Conservation (phyloP, 2,113 vertebrate genomes). For the Fulmarus glacialis region DNA sequence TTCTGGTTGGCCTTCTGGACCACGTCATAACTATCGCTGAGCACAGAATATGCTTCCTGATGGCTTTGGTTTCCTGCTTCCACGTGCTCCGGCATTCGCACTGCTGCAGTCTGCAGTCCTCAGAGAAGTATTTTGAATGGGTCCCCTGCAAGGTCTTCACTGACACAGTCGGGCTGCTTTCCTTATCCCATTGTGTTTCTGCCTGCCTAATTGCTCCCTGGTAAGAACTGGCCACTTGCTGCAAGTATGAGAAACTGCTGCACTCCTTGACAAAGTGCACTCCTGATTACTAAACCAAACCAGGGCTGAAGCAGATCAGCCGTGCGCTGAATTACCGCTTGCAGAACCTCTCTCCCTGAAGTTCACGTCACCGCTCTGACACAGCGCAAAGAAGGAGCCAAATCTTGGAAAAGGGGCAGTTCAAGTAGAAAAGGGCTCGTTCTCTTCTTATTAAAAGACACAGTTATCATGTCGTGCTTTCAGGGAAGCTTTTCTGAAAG, state of each 20-base stretch:
- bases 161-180: background rate
- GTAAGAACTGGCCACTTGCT: background rate
- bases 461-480: background rate
- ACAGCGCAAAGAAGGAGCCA: background rate
- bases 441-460: background rate
- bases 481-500: background rate
- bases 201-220: background rate
- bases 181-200: background rate
- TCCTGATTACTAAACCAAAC: background rate
- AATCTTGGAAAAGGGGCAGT: background rate
- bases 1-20: background rate
- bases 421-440: background rate
- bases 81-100: rapidly evolving
- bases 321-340: background rate
- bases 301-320: background rate
- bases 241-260: background rate
- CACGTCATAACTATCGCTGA: rapidly evolving
- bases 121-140: background rate
- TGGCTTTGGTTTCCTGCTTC: background rate
- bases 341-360: background rate
- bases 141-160: background rate
- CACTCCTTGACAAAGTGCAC: background rate
- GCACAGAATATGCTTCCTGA: background rate
- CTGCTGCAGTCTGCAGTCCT: background rate
- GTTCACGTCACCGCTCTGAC: rapidly evolving